Base-by-base conservation (phyloP, 2,797 vertebrate genomes). In the Channa striata region DNA sequence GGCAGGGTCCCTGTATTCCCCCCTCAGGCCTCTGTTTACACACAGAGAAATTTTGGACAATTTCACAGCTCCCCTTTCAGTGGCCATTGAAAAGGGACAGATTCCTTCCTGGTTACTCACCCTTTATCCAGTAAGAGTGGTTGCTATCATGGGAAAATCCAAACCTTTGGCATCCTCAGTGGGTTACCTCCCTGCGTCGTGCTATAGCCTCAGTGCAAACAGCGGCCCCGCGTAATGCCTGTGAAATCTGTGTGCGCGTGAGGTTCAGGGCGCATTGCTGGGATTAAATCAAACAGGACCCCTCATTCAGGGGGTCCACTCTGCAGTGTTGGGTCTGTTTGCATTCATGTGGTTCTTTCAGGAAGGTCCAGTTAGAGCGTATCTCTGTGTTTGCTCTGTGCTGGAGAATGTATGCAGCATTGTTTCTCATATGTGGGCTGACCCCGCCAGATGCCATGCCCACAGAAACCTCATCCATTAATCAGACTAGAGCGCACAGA, bases 81-180 rank as follows among this genome's bases (percentile, higher is more conserved):
- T n/a, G 63, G 73, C 82, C 85, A 82, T 81, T 94, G 91, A 94
- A 94, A 94, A 84, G 90, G 89, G 86, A 90, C 89, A 84, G 93
- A 94, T 94, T 94, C 93, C 91, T 93, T 94, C 93, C 92, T 93
- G 92, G 92, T 93, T 94, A 93, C 93, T 93, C 92, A 91, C 90
- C 87, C 90, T 90, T 82, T 78, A 69, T 83, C 84, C 85, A 74
- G 75, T 58, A 78, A 83, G 80, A 89, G 84, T 60, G 80, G 86
- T 90, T 86, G 88, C 80, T 85, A 83, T 93, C 91, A 90, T 93
- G 89, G 91, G 94, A 96, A 96, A 95, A 94, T 87, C 80, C 87
- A 87, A 95, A 94, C 92, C 83, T 95, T 93, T 95, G 92, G 91
- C 91, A 93, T 92, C 79, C 86, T 86, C 91, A 83, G 89, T 91